Evolutionary conservation across 2,888 invertebrate genomes (phyloP).

Genomic region (Anoncus sp.): DNA sequence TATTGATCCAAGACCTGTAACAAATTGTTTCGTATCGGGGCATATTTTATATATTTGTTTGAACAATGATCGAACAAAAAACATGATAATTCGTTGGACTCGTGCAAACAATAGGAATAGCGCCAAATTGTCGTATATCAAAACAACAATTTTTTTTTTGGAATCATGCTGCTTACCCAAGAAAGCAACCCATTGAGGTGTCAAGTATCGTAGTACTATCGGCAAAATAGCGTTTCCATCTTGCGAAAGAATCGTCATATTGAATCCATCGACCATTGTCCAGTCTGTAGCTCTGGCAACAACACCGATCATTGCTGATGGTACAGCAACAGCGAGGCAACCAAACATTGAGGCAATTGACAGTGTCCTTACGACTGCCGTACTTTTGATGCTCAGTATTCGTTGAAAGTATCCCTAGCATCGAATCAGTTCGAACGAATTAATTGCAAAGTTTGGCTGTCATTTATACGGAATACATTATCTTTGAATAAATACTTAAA

Average conservation of each 20-base stretch:
- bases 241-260: slow-evolving; percentile 75
- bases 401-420: slow-evolving; percentile 88
- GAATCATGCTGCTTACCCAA: slow-evolving; percentile 78
- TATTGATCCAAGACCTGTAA: slow-evolving; percentile 88
- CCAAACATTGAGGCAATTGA: slow-evolving; percentile 88
- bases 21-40: too few species aligned
- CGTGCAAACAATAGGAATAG: too few species aligned
- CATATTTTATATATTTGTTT: neutral
- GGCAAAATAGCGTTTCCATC: slow-evolving; percentile 87
- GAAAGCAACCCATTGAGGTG: slow-evolving; percentile 86
- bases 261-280: slow-evolving; percentile 81
- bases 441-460: neutral
- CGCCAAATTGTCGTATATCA: too few species aligned
- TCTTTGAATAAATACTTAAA: neutral
- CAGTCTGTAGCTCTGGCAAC: slow-evolving; percentile 87
- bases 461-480: too few species aligned
- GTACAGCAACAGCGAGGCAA: slow-evolving; percentile 87
- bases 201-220: slow-evolving; percentile 86
- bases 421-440: neutral
- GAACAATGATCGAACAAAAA: neutral
- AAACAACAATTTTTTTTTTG: too few species aligned
- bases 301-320: slow-evolving; percentile 87
- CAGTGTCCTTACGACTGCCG: slow-evolving; percentile 86
- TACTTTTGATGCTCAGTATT: slow-evolving; percentile 87
- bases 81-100: neutral